Base-by-base conservation (phyloP, 2,797 vertebrate genomes). In the Oryzias dopingdopingensis region DNA sequence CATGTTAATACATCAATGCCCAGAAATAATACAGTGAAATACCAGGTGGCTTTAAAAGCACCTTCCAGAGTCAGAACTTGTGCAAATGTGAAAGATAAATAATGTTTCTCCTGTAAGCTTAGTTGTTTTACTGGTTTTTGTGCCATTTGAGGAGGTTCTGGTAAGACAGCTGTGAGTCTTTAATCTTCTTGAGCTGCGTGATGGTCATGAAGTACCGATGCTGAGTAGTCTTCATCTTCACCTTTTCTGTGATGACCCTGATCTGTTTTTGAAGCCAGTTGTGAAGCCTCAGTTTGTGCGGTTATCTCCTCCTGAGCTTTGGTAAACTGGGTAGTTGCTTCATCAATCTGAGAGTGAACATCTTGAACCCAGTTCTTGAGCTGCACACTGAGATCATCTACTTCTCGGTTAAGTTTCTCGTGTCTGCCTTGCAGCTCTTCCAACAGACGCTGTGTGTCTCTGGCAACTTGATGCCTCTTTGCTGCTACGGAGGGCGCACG, bases 381-480 rank as follows among this genome's bases (percentile, higher is more conserved):
- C 71, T 93, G 88, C 32, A 54, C 18, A 48, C 79, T 85, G 60
- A 94, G 80, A 18, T 65, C 51, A 24, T 70, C 82, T 52, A 84
- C 65, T 15, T 86, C 90, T 45, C 86, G 71, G 42, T 89, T 77
- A 45, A 94, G 85, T 58, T 72, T 85, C 64, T 93, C 89, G 65
- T 94, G 93, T 15, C 92, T 72, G n/a, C 64, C 65, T 41, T 76
- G 69, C 0, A 94, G 74, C 52, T 92, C 89, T 0, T 87, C 84
- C 32, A 93, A 55, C 52, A 89, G 73, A 45, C 86, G 71, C 14
- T 84, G 83, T 15, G 88, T 90, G 50, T 79, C 79, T n/a, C 54
- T 53, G 41, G 84, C 67, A 14, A 78, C 55, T 40, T 77, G 76
- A 44, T 76, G 64, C 43, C 85, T 74, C 68, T 76, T 57, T 15